Evolutionary conservation across 1,140 invertebrate genomes (phyloP).

Genomic region (Aphaenogaster rudis): DNA sequence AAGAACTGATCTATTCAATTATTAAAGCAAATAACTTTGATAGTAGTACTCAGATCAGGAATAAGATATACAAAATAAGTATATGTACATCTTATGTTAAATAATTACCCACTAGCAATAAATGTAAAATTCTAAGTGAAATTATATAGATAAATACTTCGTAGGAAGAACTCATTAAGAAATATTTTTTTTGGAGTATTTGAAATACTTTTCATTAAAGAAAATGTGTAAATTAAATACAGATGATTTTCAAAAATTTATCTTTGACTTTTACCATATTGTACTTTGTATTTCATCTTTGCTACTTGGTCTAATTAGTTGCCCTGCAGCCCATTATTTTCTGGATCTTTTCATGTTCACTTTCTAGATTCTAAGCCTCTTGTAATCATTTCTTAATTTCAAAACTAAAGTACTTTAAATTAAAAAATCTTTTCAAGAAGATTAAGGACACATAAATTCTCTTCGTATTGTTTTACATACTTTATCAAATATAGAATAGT

Average conservation of each 20-base stretch:
- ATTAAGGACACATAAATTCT: background rate
- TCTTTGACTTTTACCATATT: background rate
- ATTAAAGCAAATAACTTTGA: too few relatives aligned
- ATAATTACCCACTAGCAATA: background rate
- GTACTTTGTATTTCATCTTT: background rate
- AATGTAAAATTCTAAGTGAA: background rate
- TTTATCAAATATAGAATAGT: background rate
- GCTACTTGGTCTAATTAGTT: background rate
- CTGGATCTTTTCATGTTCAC: background rate
- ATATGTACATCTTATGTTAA: background rate
- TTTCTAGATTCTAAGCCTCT: background rate
- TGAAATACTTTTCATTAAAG: background rate
- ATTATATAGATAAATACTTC: background rate
- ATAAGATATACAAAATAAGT: too few relatives aligned
- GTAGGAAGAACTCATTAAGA: too few relatives aligned
- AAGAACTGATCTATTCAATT: too few relatives aligned
- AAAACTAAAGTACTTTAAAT: background rate
- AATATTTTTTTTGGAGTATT: background rate
- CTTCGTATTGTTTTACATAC: background rate
- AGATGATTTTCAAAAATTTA: background rate
- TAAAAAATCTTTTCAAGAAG: background rate
- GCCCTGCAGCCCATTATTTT: background rate
- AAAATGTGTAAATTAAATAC: background rate
- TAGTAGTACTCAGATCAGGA: background rate
- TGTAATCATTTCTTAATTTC: background rate